Base-by-base conservation (phyloP, 2,113 vertebrate species). In the Empidonax alnorum region DNA sequence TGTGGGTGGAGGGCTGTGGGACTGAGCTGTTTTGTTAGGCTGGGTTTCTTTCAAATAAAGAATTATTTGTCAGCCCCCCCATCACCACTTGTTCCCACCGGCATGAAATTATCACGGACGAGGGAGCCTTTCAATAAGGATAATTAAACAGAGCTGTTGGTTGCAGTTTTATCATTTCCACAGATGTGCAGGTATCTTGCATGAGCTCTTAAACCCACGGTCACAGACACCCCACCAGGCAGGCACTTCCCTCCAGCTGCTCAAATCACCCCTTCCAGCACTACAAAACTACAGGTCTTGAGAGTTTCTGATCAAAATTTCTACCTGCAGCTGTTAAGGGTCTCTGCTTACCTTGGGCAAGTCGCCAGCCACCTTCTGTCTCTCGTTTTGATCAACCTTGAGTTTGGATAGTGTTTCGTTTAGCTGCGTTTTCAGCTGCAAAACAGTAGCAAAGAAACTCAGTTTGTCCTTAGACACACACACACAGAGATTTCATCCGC, bases 391-490 rank as follows among this genome's bases (percentile, higher is more conserved):
- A 96, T 99, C 99, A 3, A 91, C 96, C 97, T 98, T 98, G 95
- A 99, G 98, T 95, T 99, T 99, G 66, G 97, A 98, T 84, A 98
- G 93, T 19, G 99, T 99, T 97, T 99, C 97, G 0, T 98, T 99
- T 88, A 99, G 98, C 97, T 98, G 99, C 10, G 98, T 98, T 98
- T 99, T 99, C 95, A 99, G 97, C 99, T 99, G 97, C 50, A 98
- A 98, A 89, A 97, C 3, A 96, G n/a, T 67, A 96, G 94, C 23
- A 30, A 82, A 89, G 71, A 17, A 55, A 33, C 92, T 74, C 15
- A 92, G 37, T 30, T 81, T 65, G 56, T 71, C n/a, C 24, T 41
- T 55, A 28, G 33, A 30, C 17, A 44, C 18, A 8, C 14, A 14
- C 39, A 27, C 23, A n/a, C 3, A 14, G 12, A 74, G 87, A 49